Percentiles rank a stretch among this genome's conserved stretches.
phyloP scores from a whole-genome alignment of 2,113 vertebrate genomes.

The Ictalurus furcatus region DNA sequence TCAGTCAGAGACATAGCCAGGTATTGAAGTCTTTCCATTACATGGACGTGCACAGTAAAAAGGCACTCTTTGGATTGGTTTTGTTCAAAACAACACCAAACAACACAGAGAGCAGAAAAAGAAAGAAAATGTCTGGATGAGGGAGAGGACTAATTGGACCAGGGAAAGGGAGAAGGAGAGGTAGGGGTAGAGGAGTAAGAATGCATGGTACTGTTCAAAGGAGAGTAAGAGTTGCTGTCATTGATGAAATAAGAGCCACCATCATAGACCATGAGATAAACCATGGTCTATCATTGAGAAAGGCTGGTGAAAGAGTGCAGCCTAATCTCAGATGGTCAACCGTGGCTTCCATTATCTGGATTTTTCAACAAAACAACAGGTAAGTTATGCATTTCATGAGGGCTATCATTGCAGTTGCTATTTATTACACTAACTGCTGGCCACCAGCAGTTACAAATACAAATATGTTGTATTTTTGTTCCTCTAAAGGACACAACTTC shows the following conservation, averaged over 20 bases:
- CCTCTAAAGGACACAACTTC: too few species aligned
- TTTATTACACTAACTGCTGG: too few species aligned
- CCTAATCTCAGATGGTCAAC: slow-evolving; percentile 5
- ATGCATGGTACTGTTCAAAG: slow-evolving; percentile 21
- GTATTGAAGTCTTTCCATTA: background rate
- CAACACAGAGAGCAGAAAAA: background rate
- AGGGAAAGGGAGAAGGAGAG: background rate
- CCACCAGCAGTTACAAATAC: too few species aligned
- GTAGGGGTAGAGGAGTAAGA: too few species aligned
- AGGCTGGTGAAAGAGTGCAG: slow-evolving; percentile 32
- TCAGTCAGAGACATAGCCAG: background rate
- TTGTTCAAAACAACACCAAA: too few species aligned
- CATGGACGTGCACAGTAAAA: background rate
- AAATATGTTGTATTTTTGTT: too few species aligned
- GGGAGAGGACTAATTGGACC: background rate
- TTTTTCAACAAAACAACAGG: too few species aligned
- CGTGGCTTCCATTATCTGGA: background rate
- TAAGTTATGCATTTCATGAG: too few species aligned
- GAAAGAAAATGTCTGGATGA: background rate
- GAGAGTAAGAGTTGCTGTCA: slow-evolving; percentile 38
- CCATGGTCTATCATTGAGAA: slow-evolving; percentile 30
- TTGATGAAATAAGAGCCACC: slow-evolving; percentile 42
- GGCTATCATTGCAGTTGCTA: too few species aligned
- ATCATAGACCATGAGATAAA: slow-evolving; percentile 48
- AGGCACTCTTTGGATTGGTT: too few species aligned